Base-by-base conservation (phyloP, 2,113 vertebrate genomes). In the Pelobates fuscus region DNA sequence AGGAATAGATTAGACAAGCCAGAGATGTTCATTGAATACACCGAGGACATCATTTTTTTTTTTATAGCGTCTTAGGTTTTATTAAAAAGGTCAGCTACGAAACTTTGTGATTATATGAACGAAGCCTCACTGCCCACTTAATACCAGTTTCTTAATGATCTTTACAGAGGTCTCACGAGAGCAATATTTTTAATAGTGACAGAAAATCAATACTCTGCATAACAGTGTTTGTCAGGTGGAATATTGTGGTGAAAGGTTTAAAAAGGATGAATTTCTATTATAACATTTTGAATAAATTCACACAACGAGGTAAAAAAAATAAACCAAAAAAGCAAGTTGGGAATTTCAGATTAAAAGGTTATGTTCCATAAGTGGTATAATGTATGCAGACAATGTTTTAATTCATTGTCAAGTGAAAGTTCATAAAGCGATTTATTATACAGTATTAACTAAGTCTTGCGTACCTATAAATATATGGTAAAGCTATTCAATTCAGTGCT, bases 51-150 rank as follows among this genome's bases (percentile, higher is more conserved):
- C 17, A 12, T 71, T 26, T 59, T 70, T 70, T 43, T 46, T 71
- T 61, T 71, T 54, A 59, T 70, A 44, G 68, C n/a, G 68, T 59
- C 61, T 58, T 20, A 44, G 37, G 26, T 62, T 71, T 71, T 71
- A 71, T 71, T 62, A 61, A 71, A 71, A 71, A 71, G 69, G 69
- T 71, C 69, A 71, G 41, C 29, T 61, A 71, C 61, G 69, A 71
- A 61, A 71, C 69, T 49, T 52, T 71, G 69, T 71, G 37, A 71
- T 71, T 62, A 71, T 71, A 71, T 71, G 69, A 71, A 71, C 69
- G 61, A 71, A 71, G 69, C 69, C 29, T 61, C 26, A 49, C 30
- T 71, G 69, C 41, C 69, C 69, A 46, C 69, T 62, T 71, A 71
- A 71, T 71, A 71, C 58, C 26, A 59, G 57, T 71, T 70, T 20